phyloP scores from a whole-genome alignment of 2,113 vertebrate species.

The Tapirus terrestris region DNA sequence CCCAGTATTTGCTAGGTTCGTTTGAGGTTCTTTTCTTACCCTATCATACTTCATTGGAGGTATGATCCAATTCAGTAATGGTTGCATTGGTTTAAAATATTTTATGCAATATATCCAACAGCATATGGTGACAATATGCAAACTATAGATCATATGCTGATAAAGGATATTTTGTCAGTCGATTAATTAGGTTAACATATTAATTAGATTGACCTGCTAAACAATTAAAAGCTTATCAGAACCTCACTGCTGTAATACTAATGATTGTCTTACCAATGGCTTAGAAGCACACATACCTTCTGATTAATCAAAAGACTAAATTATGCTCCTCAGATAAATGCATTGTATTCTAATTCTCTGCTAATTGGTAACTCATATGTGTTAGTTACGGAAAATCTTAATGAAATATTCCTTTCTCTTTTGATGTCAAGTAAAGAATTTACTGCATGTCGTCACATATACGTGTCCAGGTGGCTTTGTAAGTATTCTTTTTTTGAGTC shows the following conservation, averaged over 20 bases:
- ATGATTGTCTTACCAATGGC: background rate
- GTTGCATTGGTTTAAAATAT: background rate
- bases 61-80: background rate
- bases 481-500: background rate
- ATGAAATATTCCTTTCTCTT: background rate
- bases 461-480: background rate
- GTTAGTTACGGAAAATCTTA: background rate
- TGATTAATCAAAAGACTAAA: constrained; percentile 55
- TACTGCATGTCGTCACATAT: no score
- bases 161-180: constrained; percentile 29
- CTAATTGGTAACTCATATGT: background rate
- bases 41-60: no score
- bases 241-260: background rate
- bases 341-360: constrained; percentile 52
- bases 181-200: background rate
- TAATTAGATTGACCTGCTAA: constrained; percentile 31
- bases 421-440: background rate
- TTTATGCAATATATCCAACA: background rate
- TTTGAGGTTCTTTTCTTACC: background rate
- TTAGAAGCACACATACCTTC: background rate
- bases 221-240: constrained; percentile 26
- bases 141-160: constrained; percentile 17
- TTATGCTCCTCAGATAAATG: background rate
- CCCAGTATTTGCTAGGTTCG: background rate
- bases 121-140: background rate